Conservation (phyloP, 92 coral and sea anemone species). For the Nematostella vectensis region DNA sequence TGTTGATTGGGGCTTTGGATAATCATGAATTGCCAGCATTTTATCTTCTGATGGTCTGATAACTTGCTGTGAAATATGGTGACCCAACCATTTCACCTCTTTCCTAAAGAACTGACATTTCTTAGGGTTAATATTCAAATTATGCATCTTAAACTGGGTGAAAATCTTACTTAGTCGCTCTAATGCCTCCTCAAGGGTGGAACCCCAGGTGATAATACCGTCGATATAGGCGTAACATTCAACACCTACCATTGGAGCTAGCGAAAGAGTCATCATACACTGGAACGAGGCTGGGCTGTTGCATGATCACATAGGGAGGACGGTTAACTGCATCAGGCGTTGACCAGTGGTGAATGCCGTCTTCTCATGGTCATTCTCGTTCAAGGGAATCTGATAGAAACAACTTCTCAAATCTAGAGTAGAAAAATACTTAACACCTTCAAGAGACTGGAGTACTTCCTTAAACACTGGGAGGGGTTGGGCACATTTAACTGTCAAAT, state of each 20-base stretch:
- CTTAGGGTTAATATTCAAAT: conserved; percentile 10
- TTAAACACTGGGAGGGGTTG: not conserved
- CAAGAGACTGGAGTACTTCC: conserved; percentile 1
- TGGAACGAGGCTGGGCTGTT: conserved; percentile 7
- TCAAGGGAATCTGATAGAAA: conserved; percentile 5
- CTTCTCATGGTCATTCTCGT: conserved; percentile 3
- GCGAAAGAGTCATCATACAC: conserved; percentile 9
- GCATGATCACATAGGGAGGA: conserved; percentile 1
- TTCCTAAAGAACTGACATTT: conserved; percentile 5
- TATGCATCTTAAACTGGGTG: not conserved
- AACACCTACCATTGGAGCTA: not conserved
- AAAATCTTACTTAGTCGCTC: conserved; percentile 4
- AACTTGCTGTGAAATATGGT: conserved; percentile 8
- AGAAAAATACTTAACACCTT: not conserved
- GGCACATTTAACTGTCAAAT: not conserved
- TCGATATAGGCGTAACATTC: conserved; percentile 21
- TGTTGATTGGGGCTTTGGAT: conserved; percentile 7
- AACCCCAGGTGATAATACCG: conserved; percentile 16
- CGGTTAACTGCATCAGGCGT: conserved; percentile 6
- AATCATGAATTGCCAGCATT: conserved; percentile 10
- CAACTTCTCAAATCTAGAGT: conserved; percentile 12
- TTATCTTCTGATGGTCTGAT: conserved; percentile 20
- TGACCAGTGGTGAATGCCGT: conserved; percentile 10
- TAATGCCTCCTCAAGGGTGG: conserved; percentile 8
- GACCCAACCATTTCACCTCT: conserved; percentile 16